Evolutionary conservation across 23 tunicate genomes (phyloP).

Genomic region (Phallusia fumigata): DNA sequence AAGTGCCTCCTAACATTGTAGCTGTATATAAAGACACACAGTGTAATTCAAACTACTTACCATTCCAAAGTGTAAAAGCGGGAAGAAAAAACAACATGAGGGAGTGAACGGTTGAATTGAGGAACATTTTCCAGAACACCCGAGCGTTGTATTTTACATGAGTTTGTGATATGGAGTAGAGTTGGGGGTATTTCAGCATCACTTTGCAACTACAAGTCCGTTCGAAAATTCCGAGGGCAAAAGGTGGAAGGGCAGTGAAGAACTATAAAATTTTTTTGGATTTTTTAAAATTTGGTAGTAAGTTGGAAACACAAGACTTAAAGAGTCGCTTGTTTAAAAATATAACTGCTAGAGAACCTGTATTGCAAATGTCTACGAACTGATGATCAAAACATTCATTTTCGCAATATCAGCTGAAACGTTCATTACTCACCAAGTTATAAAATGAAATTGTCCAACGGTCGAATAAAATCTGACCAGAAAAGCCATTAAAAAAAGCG

Average conservation of each 20-base stretch:
- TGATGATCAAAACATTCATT: too few relatives aligned
- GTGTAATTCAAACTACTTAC: constrained; percentile 22
- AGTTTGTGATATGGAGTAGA: constrained; percentile 81
- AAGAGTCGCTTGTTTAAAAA: too few relatives aligned
- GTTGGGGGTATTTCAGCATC: constrained; percentile 88
- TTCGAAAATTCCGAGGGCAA: constrained; percentile 89
- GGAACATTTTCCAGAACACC: constrained; percentile 97
- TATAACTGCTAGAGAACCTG: too few relatives aligned
- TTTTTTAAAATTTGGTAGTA: background rate
- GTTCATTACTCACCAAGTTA: constrained; percentile 85
- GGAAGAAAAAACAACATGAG: constrained; percentile 81
- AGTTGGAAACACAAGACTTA: too few relatives aligned
- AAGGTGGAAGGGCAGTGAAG: constrained; percentile 96
- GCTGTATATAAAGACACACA: too few relatives aligned
- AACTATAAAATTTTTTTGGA: constrained; percentile 41
- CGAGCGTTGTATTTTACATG: constrained; percentile 79
- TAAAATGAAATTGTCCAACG: constrained; percentile 96
- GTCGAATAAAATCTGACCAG: constrained; percentile 98
- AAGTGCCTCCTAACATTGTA: too few relatives aligned
- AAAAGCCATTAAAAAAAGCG: constrained; percentile 95
- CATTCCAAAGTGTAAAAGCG: constrained; percentile 47
- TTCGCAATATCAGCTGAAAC: too few relatives aligned
- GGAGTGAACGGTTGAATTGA: constrained; percentile 88
- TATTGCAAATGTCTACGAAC: too few relatives aligned
- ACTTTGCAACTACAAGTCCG: constrained; percentile 76